Evolutionary conservation across 2,888 invertebrate species (phyloP).

Genomic region (Leptopterna dolabrata): DNA sequence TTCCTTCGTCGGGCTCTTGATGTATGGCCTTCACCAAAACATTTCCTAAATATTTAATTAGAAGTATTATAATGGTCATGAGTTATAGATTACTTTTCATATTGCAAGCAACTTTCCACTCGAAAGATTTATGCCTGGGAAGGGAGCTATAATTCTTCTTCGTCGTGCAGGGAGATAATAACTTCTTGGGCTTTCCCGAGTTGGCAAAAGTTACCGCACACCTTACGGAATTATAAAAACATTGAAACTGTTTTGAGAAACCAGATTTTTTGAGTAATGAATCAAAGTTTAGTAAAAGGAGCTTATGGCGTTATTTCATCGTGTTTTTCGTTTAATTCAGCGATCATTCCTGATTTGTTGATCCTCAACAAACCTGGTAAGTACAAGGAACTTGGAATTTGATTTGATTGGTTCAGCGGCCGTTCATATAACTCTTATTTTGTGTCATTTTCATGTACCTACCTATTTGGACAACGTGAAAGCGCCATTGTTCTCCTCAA

Average conservation of each 20-base stretch:
- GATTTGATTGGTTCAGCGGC: too few species aligned
- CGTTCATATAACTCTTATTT: too few species aligned
- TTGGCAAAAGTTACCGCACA: conserved; percentile 37
- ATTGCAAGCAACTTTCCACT: conserved; percentile 26
- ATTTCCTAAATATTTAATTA: conserved; percentile 53
- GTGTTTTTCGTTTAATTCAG: neutral
- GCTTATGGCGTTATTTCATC: neutral
- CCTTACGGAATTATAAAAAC: conserved; percentile 30
- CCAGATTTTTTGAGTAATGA: neutral
- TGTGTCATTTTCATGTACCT: too few species aligned
- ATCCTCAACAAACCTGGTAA: too few species aligned
- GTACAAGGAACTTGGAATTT: too few species aligned
- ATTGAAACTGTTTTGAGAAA: neutral
- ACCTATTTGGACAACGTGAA: too few species aligned
- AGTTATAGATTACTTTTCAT: conserved; percentile 48
- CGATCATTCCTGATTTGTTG: too few species aligned
- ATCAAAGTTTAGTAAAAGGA: neutral
- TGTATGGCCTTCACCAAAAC: conserved; percentile 22
- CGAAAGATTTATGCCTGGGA: conserved; percentile 30
- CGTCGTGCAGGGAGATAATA: conserved; percentile 44
- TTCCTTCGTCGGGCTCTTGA: neutral
- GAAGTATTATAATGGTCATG: conserved; percentile 42
- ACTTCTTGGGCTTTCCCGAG: conserved; percentile 10
- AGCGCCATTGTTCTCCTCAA: too few species aligned
- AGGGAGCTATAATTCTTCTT: conserved; percentile 42